Evolutionary conservation across 2,113 vertebrate genomes (phyloP).

Genomic region (Onychorhynchus coronatus): DNA sequence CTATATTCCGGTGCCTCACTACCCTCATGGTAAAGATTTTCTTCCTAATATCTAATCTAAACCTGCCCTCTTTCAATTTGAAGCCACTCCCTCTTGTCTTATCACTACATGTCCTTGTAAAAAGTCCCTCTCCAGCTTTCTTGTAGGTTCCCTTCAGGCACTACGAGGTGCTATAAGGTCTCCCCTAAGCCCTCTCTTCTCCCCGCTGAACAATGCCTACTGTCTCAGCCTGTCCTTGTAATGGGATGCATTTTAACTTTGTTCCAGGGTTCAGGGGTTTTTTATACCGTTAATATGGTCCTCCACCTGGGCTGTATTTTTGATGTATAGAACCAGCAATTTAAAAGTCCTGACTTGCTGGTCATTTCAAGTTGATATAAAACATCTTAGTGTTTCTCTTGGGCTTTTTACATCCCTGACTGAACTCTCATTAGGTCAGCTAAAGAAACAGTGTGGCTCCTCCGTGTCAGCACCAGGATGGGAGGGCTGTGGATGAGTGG

Average conservation of each 20-base stretch:
- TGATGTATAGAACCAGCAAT: background rate
- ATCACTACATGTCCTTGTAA: background rate
- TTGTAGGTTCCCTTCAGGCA: background rate
- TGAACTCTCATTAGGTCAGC: background rate
- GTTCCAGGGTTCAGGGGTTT: background rate
- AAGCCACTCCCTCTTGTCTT: background rate
- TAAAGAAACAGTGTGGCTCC: background rate
- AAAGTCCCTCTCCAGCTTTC: background rate
- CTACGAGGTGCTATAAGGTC: background rate
- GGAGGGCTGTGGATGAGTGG: accelerated
- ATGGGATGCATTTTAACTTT: background rate
- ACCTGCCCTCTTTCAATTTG: background rate
- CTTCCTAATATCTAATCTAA: background rate
- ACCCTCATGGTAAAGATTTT: background rate
- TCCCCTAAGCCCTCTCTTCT: background rate
- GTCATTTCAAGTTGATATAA: background rate
- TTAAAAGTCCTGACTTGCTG: background rate
- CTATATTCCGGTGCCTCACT: background rate
- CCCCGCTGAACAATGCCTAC: background rate
- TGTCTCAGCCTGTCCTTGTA: background rate
- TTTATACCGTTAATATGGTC: background rate
- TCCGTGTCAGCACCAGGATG: accelerated
- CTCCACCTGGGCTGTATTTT: background rate
- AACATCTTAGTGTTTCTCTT: background rate
- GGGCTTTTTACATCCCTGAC: background rate